Percentiles rank a stretch among this genome's conserved stretches.
phyloP scores from a whole-genome alignment of 2,888 invertebrate species.

The Watsonalla binaria region DNA sequence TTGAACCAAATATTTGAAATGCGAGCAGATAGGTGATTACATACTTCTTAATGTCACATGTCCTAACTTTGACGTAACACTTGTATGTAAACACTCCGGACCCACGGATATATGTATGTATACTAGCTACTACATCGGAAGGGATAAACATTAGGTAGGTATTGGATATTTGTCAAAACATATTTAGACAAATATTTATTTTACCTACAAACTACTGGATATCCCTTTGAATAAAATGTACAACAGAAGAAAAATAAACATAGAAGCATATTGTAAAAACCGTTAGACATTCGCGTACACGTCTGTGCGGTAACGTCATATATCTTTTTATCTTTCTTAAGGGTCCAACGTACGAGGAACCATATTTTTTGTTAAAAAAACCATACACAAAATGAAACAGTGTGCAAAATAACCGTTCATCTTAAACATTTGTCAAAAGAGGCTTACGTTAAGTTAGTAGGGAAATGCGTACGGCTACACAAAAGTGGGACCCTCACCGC shows the following conservation, averaged over 20 bases:
- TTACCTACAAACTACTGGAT: not conserved
- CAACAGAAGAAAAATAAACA: conserved; percentile 12
- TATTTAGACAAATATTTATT: too few relatives aligned
- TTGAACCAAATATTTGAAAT: too few relatives aligned
- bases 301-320: conserved; percentile 34
- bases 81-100: too few relatives aligned
- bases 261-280: conserved; percentile 32
- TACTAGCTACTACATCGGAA: too few relatives aligned
- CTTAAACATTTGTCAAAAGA: conserved; percentile 74
- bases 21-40: too few relatives aligned
- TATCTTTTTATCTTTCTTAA: conserved; percentile 45
- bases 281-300: conserved; percentile 38
- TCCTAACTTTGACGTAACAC: too few relatives aligned
- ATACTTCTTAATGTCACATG: too few relatives aligned
- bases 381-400: conserved; percentile 57
- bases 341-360: conserved; percentile 35
- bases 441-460: conserved; percentile 72
- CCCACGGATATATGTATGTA: too few relatives aligned
- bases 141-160: too few relatives aligned
- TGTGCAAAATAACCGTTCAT: conserved; percentile 73
- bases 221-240: not conserved
- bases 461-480: conserved; percentile 53
- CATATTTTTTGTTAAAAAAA: conserved; percentile 47
- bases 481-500: conserved; percentile 44
- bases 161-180: too few relatives aligned